Conservation (phyloP, 2,113 vertebrate genomes). For the Lophochroa leadbeateri region DNA sequence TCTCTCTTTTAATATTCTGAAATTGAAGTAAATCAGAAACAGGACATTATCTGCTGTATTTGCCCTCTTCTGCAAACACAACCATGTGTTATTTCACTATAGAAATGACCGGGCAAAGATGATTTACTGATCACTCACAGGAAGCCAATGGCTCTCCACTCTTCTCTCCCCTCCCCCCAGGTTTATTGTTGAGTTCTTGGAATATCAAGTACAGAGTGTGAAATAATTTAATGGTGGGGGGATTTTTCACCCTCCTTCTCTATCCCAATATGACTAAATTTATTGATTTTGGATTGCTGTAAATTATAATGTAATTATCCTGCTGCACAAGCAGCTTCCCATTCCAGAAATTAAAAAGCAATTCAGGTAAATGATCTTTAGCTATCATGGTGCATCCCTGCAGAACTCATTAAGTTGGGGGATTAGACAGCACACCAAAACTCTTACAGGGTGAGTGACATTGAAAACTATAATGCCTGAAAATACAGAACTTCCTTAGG, state of each 20-base stretch:
- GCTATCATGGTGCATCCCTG: slow-evolving; percentile 69
- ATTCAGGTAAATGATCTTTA: slow-evolving; percentile 83
- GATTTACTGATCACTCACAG: neutral
- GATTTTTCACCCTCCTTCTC: slow-evolving; percentile 34
- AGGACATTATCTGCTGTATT: neutral
- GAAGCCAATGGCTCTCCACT: neutral
- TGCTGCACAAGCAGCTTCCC: slow-evolving; percentile 71
- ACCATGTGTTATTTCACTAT: neutral
- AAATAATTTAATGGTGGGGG: slow-evolving; percentile 61
- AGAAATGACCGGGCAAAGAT: neutral
- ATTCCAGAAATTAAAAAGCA: slow-evolving; percentile 80
- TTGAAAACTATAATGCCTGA: slow-evolving; percentile 27
- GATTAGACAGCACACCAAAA: slow-evolving; percentile 69
- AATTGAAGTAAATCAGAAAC: slow-evolving; percentile 5
- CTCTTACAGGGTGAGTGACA: neutral
- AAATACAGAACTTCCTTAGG: neutral
- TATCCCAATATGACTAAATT: slow-evolving; percentile 68
- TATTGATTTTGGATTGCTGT: slow-evolving; percentile 77
- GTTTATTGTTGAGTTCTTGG: slow-evolving; percentile 26
- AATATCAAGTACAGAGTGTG: slow-evolving; percentile 32
- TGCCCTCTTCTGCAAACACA: neutral
- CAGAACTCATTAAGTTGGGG: slow-evolving; percentile 74
- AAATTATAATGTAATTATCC: slow-evolving; percentile 78
- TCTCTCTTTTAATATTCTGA: neutral
- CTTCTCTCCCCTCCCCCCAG: slow-evolving; percentile 19